Evolutionary conservation across 2,797 vertebrate species (phyloP).

Genomic region (Cephalopachus bancanus): DNA sequence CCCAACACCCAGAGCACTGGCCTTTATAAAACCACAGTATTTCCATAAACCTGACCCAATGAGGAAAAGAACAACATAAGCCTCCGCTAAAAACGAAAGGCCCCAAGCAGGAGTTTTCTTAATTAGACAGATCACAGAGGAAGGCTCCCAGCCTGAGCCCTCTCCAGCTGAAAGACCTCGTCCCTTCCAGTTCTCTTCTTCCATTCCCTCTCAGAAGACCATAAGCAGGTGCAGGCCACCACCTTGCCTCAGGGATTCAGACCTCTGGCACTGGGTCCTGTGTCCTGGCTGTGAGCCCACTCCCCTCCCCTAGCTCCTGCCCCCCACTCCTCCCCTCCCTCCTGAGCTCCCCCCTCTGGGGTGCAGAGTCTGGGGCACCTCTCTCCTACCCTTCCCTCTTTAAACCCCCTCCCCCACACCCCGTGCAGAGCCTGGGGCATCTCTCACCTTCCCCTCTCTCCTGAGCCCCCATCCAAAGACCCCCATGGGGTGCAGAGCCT

Average conservation of each 20-base stretch:
- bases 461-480: no score
- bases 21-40: neutral
- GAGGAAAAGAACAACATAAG: neutral
- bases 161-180: no score
- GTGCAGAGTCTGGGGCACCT: no score
- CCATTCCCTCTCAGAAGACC: neutral
- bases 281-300: neutral
- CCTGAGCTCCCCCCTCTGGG: no score
- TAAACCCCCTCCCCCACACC: no score
- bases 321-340: no score
- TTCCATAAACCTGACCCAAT: neutral
- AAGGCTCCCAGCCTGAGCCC: neutral
- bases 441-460: no score
- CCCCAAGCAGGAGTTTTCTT: neutral
- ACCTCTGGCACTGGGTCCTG: neutral
- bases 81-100: neutral
- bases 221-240: neutral
- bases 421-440: no score
- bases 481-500: no score
- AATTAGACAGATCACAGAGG: neutral
- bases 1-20: neutral
- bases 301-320: no score
- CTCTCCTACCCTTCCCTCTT: no score
- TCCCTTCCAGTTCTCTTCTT: neutral
- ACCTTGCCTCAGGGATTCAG: neutral